Evolutionary conservation across 2,888 invertebrate genomes (phyloP), one percentile per base, ranked within the genome.

Genomic region (Agrochola litura): DNA sequence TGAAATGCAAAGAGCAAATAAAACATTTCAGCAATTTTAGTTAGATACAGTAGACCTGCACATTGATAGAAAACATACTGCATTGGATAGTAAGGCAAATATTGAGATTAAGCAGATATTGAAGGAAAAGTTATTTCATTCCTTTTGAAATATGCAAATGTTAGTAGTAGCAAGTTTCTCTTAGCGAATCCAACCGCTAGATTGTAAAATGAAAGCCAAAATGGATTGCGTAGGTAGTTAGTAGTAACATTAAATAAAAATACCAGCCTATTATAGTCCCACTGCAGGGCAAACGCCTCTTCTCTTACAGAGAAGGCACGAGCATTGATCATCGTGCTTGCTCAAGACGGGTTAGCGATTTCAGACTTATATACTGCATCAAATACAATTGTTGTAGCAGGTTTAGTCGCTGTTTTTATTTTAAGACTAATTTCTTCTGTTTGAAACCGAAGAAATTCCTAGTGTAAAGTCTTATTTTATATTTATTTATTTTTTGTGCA

Each of bases 21-120:
- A 25, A 71, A 43, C 37, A 25, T 54, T 46, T 49, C 49, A 60
- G 2, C 14, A 14, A 63, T 19, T 49, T 58, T 14, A n/a, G 12
- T 25, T 14, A 65, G 37, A 63, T 65, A 14, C 30, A 77, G 6
- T 37, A 52, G 68, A 52, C 49, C 14, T 52, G 46, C 22, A 43
- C 9, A 69, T 60, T 0, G 6, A 16, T 6, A 77, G 64, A 64
- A 67, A 64, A 66, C 41, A 49, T 54, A 52, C 9, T 37, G 16
- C 46, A 63, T 64, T 43, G 54, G 54, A 69, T 61, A 19, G 58
- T 54, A 66, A 46, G 0, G 54, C 54, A 83, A 81, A 84, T 79
- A 84, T 79, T 83, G 49, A 65, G 58, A 79, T 84, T 83, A 60
- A 83, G 37, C 65, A 30, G 60, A 81, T 81, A 64, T 63, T 54